Base-by-base conservation (phyloP, 2,113 vertebrate genomes). In the Rhea americana region DNA sequence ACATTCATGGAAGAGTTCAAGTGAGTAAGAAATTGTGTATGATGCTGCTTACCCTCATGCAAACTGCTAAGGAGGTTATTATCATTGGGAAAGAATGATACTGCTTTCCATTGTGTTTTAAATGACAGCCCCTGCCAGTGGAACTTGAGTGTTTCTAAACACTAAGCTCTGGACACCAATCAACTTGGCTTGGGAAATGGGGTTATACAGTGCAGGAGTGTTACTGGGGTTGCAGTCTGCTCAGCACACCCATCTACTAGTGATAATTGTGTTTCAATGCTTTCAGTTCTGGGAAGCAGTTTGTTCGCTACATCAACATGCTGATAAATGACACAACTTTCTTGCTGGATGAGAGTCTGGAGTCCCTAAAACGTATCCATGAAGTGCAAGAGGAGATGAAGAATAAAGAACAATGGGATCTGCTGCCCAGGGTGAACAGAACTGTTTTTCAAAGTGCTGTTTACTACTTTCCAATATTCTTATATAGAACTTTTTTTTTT, bases 271-370 rank as follows among this genome's bases (percentile, higher is more conserved):
- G 41, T 30, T 94, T 87, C 87, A 2, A 25, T 96, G 71, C 92
- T 96, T 96, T 28, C 92, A 99, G 99, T 96, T 99, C 99, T 63
- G 99, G 99, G 93, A 99, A 99, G 97, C 99, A 99, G 98, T 99
- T 99, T 97, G 99, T 99, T 83, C 99, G 99, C 96, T 99, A 99
- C 91, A 99, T 99, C 97, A 99, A 99, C 97, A 99, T 99, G 99
- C 97, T 99, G 97, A 99, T 99, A 94, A 99, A 99, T 35, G 99
- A 99, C 97, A 99, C 99, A 25, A 99, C 99, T 63, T 99, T 99
- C 97, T 95, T 99, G 97, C 98, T 99, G 85, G 99, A 99, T 41
- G 99, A 99, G 96, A 99, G 99, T 92, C 98, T 99, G 87, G 99
- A 99, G 96, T 99, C 99, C 58, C 97, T 99, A 87, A 99, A 99